Percentiles rank a stretch among this genome's conserved stretches.
Conservation (phyloP, 1,140 invertebrate genomes). For the Brachionus plicatilis region DNA sequence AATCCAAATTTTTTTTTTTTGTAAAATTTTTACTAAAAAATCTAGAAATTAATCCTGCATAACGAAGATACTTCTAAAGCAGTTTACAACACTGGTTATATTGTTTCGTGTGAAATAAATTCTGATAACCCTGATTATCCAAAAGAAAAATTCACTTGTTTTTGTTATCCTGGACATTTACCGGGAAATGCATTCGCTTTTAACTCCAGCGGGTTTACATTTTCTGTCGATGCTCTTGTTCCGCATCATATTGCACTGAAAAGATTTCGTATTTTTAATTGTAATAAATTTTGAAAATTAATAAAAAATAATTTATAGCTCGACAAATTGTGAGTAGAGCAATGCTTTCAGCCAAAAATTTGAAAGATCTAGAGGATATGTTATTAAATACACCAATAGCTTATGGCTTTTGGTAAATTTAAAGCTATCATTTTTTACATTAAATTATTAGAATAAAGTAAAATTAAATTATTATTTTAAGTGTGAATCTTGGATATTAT, state of each 20-base stretch:
- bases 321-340: slow-evolving; percentile 32
- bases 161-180: slow-evolving; percentile 33
- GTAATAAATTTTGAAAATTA: background rate
- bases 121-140: background rate
- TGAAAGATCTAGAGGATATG: background rate
- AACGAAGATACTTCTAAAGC: slow-evolving; percentile 30
- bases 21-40: background rate
- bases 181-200: slow-evolving; percentile 36
- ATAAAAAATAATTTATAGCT: background rate
- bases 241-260: background rate
- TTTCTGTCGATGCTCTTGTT: background rate
- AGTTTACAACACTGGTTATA: background rate
- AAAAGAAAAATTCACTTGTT: slow-evolving; percentile 30
- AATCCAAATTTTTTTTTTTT: background rate
- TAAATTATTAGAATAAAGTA: background rate
- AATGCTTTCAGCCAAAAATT: slow-evolving; percentile 24
- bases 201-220: slow-evolving; percentile 4
- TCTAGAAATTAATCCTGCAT: slow-evolving; percentile 28
- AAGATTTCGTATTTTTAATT: slow-evolving; percentile 19
- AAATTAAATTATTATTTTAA: background rate
- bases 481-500: slow-evolving; percentile 32
- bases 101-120: slow-evolving; percentile 4
- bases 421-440: background rate
- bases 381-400: slow-evolving; percentile 19
- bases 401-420: slow-evolving; percentile 11